Evolutionary conservation across 2,113 vertebrate genomes (phyloP).

Genomic region (Anarhynchus alexandrinus): DNA sequence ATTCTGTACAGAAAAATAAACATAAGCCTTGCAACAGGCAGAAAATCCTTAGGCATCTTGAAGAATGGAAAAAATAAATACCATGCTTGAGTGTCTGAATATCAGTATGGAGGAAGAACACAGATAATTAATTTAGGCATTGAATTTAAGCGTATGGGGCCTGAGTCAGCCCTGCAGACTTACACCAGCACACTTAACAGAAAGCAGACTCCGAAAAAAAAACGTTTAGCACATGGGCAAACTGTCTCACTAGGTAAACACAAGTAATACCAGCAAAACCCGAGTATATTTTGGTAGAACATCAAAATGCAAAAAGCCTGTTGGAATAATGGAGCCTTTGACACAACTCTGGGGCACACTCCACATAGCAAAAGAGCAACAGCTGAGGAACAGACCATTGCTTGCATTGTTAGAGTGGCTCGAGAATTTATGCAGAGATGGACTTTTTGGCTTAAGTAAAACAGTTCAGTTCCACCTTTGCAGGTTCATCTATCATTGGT

Average conservation of each 20-base stretch:
- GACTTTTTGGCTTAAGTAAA: background rate
- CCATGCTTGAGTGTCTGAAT: background rate
- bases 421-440: background rate
- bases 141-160: background rate
- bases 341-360: background rate
- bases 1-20: background rate
- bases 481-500: conserved; percentile 15
- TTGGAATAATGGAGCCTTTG: conserved; percentile 17
- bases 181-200: background rate
- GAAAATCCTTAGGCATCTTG: background rate
- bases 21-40: background rate
- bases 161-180: background rate
- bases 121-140: background rate
- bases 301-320: conserved; percentile 23
- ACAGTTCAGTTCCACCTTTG: background rate
- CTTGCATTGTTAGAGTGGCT: conserved; percentile 7
- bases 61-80: background rate
- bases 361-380: background rate
- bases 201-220: background rate
- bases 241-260: background rate
- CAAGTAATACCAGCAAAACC: background rate
- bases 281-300: conserved; percentile 20
- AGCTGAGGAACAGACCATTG: background rate
- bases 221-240: background rate
- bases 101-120: background rate